These are phyloP conservation scores for Solenopsis invicta DNA, from an alignment of 1,140 invertebrate species.

Conservation along the genomic window DNA sequence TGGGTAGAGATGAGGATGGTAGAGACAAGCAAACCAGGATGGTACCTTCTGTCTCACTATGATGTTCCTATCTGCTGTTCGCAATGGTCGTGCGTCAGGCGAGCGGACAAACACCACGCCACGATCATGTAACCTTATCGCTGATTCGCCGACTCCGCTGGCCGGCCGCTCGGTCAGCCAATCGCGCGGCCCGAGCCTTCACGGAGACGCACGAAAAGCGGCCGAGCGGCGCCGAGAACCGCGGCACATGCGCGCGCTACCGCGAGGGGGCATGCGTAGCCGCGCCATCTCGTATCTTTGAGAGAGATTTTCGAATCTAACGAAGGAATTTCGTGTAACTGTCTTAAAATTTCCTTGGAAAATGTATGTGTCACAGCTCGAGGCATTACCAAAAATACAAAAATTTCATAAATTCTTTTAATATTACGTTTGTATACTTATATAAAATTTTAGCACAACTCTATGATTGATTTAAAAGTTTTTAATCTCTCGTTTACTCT, in stretches of 20 bases:
- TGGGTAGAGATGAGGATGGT: conserved; percentile 83
- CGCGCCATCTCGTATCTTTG: neutral
- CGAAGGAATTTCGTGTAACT: too few species aligned
- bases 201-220: conserved; percentile 44
- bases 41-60: conserved; percentile 89
- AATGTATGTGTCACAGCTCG: too few species aligned
- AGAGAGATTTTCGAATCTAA: neutral
- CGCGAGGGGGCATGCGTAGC: neutral
- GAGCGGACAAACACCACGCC: conserved; percentile 77
- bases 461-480: too few species aligned
- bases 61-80: conserved; percentile 86
- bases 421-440: too few species aligned
- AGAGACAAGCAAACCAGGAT: conserved; percentile 88
- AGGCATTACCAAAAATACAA: too few species aligned
- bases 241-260: neutral
- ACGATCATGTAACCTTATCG: conserved; percentile 70
- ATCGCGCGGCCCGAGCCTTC: conserved; percentile 64
- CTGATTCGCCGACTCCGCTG: conserved; percentile 63
- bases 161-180: conserved; percentile 49
- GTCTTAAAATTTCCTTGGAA: too few species aligned
- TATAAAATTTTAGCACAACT: too few species aligned
- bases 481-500: too few species aligned
- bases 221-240: neutral
- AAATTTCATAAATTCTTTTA: too few species aligned
- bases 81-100: conserved; percentile 79